Percentiles rank a stretch among this genome's conserved stretches.
Evolutionary conservation across 2,888 invertebrate genomes (phyloP).

Genomic region (Anagyrus pseudococci): DNA sequence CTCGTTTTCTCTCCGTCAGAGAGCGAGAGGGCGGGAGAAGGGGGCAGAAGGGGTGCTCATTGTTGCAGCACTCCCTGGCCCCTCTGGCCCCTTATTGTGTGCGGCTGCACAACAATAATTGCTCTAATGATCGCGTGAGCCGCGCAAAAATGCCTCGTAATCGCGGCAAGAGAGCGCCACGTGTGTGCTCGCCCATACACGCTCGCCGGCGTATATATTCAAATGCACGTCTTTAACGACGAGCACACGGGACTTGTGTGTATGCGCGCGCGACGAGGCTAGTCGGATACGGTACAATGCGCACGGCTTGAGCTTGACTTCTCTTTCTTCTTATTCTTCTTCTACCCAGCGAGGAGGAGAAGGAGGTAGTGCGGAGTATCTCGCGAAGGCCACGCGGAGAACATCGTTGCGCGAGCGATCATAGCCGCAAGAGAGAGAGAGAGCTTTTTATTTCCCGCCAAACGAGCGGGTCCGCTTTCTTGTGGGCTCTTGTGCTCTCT

Average conservation of each 20-base stretch:
- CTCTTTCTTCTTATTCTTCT: constrained; percentile 1
- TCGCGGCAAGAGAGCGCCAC: constrained; percentile 41
- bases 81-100: constrained; percentile 49
- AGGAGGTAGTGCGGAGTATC: not conserved
- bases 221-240: constrained; percentile 23
- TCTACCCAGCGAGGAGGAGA: constrained; percentile 7
- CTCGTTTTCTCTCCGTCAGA: too few relatives aligned
- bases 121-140: constrained; percentile 57
- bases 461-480: too few relatives aligned
- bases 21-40: too few relatives aligned
- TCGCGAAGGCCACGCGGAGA: not conserved
- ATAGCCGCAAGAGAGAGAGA: too few relatives aligned
- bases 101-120: constrained; percentile 57
- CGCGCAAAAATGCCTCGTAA: constrained; percentile 52
- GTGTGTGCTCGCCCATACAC: too few relatives aligned
- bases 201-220: constrained; percentile 5
- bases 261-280: not conserved
- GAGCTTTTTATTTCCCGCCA: too few relatives aligned
- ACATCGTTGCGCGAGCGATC: constrained; percentile 1
- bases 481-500: too few relatives aligned
- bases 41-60: too few relatives aligned
- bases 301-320: constrained; percentile 4
- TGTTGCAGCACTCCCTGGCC: constrained; percentile 12
- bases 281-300: constrained; percentile 6
- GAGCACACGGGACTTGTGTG: not conserved